Evolutionary conservation across 2,888 invertebrate species (phyloP), one percentile per base, ranked within the genome.

Genomic region (Drosophila siamana): DNA sequence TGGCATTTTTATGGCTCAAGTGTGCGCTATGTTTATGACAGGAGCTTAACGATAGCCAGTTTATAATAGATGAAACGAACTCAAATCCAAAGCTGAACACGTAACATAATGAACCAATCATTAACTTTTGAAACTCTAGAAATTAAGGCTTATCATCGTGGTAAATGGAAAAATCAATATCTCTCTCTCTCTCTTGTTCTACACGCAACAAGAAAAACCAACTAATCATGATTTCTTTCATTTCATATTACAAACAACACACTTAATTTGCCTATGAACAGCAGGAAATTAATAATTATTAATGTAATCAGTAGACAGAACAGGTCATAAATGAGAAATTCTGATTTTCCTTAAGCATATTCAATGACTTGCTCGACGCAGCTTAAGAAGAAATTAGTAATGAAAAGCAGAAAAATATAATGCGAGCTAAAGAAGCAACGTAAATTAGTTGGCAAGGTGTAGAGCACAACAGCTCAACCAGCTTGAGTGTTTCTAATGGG

Each of bases 1-100:
- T 38, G 64, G 71, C 65, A 56, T 74, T 87, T 79, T 79, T 77
- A 83, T 79, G 60, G 69, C 51, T 44, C 59, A 73, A 65, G 52
- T 87, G 79, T 81, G 81, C 50, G 69, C 43, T 61, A 63, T 75
- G 52, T 76, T 73, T 78, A 84, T 76, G 82, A 76, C 73, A 84
- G 64, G 41, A 77, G 78, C 68, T 77, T 47, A 63, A 60, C 16
- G 19, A 9, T 36, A 59, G 47, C 46, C 44, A 54, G 51, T 57
- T 61, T 69, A 19, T 2, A 61, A 8, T 7, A 11, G 43, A 56
- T 61, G 43, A 28, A 60, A 51, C 57, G 15, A 77, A 52, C 36
- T 41, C 15, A 24, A 54, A 24, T 57, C 54, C 63, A 28, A 54
- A n/a, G n/a, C 36, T 56, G 46, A 55, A 55, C 54, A 55, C 33